phyloP scores from a whole-genome alignment of 2,113 vertebrate species.

The Aythya baeri region DNA sequence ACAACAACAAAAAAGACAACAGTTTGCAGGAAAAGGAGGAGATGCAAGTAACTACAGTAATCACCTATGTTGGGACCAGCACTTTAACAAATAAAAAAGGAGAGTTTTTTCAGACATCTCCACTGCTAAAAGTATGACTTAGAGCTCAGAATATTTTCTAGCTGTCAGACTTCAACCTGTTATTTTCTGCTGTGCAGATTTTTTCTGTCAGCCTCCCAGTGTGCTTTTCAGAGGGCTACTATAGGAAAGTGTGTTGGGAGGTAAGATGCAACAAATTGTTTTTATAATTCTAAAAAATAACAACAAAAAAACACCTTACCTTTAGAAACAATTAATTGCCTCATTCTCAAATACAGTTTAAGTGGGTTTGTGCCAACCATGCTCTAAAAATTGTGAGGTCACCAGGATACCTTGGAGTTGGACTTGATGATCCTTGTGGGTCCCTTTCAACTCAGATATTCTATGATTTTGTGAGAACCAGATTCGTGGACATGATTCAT shows the following conservation, averaged over 20 bases:
- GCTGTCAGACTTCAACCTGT: conserved; percentile 3
- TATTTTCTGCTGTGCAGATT: conserved; percentile 22
- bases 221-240: background rate
- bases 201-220: conserved; percentile 19
- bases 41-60: background rate
- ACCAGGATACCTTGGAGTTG: background rate
- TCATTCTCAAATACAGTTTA: background rate
- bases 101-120: background rate
- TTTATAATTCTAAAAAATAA: background rate
- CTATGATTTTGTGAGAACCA: background rate
- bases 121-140: background rate
- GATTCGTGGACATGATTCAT: background rate
- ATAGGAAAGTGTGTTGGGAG: background rate
- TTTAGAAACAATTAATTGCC: background rate
- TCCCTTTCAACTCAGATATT: too few relatives aligned
- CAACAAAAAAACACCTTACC: background rate
- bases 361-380: background rate
- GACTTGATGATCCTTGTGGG: too few relatives aligned
- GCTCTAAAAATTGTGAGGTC: background rate
- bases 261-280: background rate
- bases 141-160: conserved; percentile 14
- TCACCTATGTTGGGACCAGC: background rate
- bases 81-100: background rate
- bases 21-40: background rate
- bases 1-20: background rate